These are phyloP conservation scores for Blomia tropicalis DNA, from an alignment of 2,888 invertebrate species.

Conservation along the genomic window DNA sequence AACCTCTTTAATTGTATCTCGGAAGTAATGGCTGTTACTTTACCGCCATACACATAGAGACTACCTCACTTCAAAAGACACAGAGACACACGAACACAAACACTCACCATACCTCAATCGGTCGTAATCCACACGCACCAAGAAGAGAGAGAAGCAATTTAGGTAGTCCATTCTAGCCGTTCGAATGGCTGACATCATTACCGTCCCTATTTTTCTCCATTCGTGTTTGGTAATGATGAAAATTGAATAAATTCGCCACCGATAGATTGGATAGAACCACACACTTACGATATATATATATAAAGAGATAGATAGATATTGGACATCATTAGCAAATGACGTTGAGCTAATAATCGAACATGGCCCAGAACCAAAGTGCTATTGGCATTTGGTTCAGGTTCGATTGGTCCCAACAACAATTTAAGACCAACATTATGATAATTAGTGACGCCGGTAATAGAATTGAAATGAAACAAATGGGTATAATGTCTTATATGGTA, in stretches of 20 bases:
- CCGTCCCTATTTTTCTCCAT: too few species aligned
- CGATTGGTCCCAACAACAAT: too few species aligned
- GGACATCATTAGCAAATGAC: constrained; percentile 14
- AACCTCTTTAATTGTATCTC: constrained; percentile 13
- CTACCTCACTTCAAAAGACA: too few species aligned
- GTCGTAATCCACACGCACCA: constrained; percentile 11
- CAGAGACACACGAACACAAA: too few species aligned
- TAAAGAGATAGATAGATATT: too few species aligned
- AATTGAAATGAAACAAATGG: too few species aligned
- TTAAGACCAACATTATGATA: constrained; percentile 12
- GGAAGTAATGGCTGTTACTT: constrained; percentile 7
- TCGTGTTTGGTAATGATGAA: constrained; percentile 2
- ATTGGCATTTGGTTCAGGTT: not conserved
- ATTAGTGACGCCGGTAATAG: not conserved
- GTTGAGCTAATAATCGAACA: constrained; percentile 5
- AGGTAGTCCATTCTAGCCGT: constrained; percentile 3
- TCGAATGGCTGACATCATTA: too few species aligned
- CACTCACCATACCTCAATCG: not conserved
- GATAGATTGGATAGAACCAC: too few species aligned
- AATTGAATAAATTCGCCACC: constrained; percentile 13
- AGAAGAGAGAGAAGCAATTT: too few species aligned
- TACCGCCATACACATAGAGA: too few species aligned
- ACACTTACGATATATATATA: too few species aligned
- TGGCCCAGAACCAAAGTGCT: not conserved
- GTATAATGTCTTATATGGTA: too few species aligned